A percentile compares a stretch with the other conserved stretches of the same genome.
These are phyloP conservation scores for Carcharodon carcharias DNA, from an alignment of 2,797 vertebrate species.

Conservation along the genomic window DNA sequence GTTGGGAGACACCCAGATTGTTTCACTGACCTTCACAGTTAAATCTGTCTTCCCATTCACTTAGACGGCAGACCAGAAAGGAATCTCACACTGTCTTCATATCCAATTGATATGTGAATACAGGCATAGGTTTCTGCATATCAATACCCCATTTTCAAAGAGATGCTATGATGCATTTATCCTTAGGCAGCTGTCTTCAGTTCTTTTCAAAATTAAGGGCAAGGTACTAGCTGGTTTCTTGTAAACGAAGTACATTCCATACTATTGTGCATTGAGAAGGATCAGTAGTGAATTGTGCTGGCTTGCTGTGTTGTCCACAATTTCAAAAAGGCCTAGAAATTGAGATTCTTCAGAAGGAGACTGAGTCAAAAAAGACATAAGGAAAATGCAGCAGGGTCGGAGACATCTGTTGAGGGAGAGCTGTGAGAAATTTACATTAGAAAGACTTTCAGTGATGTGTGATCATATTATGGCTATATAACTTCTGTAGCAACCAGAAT, in stretches of 20 bases:
- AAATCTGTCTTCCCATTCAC: background rate
- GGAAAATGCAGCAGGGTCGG: background rate
- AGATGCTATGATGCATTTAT: background rate
- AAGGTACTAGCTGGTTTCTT: background rate
- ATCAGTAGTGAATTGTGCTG: background rate
- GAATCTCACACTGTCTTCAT: background rate
- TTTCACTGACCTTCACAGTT: background rate
- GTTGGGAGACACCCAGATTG: background rate
- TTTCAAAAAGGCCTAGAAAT: background rate
- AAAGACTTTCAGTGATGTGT: background rate
- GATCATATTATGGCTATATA: background rate
- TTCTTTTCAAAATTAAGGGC: background rate
- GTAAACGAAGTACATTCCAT: background rate
- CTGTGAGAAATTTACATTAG: too few relatives aligned
- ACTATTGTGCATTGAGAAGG: background rate
- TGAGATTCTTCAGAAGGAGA: background rate
- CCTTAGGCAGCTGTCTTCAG: background rate
- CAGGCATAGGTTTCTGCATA: background rate
- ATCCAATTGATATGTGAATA: background rate
- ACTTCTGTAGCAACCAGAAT: background rate
- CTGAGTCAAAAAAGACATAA: background rate
- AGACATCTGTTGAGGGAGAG: background rate
- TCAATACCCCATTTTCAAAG: background rate
- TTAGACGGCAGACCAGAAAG: background rate
- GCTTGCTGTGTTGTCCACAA: background rate